Percentiles rank a stretch among this genome's conserved stretches.
Conservation (phyloP, 2,888 invertebrate species). For the Patella pellucida region DNA sequence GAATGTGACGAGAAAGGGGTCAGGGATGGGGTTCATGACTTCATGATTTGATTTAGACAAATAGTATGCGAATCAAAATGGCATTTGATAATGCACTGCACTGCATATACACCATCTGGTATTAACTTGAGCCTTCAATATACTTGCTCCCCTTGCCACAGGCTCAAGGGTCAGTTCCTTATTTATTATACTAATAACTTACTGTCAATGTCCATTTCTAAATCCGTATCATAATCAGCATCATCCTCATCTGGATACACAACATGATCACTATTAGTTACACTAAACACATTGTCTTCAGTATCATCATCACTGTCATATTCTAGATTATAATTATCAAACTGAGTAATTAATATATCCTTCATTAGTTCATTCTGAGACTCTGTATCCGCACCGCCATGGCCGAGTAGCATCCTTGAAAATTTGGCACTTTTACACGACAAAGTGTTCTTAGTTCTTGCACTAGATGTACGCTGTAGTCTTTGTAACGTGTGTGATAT, state of each 20-base stretch:
- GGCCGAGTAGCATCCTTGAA: not conserved
- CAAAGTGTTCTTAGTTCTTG: conserved; percentile 18
- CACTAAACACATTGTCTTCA: not conserved
- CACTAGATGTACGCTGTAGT: conserved; percentile 11
- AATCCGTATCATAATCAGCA: conserved; percentile 57
- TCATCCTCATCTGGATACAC: conserved; percentile 26
- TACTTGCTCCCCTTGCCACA: too few relatives aligned
- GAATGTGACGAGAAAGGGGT: too few relatives aligned
- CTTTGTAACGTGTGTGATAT: too few relatives aligned
- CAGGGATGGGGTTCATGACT: too few relatives aligned
- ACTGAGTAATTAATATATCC: conserved; percentile 25
- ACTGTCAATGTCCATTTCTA: conserved; percentile 59
- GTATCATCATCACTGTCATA: not conserved
- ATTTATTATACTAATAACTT: not conserved
- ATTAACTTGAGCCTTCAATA: too few relatives aligned
- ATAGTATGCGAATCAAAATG: too few relatives aligned
- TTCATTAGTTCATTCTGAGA: conserved; percentile 11
- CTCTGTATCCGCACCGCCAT: not conserved
- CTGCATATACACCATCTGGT: too few relatives aligned
- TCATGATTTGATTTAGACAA: too few relatives aligned
- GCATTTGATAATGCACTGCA: too few relatives aligned
- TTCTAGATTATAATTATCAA: not conserved
- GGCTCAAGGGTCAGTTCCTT: too few relatives aligned
- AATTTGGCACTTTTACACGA: conserved; percentile 17
- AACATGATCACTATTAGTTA: not conserved